Base-by-base conservation (phyloP, 2,113 vertebrate genomes). In the Psilopsiagon aurifrons region DNA sequence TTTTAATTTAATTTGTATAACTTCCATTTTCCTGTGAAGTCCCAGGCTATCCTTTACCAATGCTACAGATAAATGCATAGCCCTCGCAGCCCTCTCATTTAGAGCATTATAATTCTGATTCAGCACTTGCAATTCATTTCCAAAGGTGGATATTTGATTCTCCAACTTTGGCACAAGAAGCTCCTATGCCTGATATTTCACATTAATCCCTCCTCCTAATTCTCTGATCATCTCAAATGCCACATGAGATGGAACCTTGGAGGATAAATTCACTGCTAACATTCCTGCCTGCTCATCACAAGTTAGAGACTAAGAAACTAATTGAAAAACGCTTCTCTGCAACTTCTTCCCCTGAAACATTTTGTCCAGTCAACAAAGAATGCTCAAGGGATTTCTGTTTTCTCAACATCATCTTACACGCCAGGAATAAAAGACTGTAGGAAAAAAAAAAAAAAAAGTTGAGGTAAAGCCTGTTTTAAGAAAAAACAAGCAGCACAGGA, bases 141-240 rank as follows among this genome's bases (percentile, higher is more conserved):
- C 70, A 86, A 88, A 83, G n/a, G 78, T 67, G 95, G 78, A 39
- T 90, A 87, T 95, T 87, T 94, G 87, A 90, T 79, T 41, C 57
- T 82, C 77, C 47, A 85, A 23, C 63, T 85, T 91, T 37, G 69
- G 70, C 83, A 90, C 71, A 95, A 80, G 63, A 63, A 10, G 44
- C 79, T 92, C 63, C 59, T 67, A 24, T 22, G 90, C 75, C 78
- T 94, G 91, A 20, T 94, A 95, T 94, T 97, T 96, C 84, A 67
- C 59, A 59, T 80, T 95, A 93, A 92, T 95, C 63, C 87, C 76
- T 62, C 63, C 44, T 92, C 33, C 63, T 95, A 79, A 90, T 96
- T 96, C 82, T 91, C 75, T 88, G 91, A 93, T 95, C 82, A 80
- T 91, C 82, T 94, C 75, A 95, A 96, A 95, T 91, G 82, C 78